Base-by-base conservation (phyloP, 2,888 invertebrate genomes). In the Idaea dimidiata region DNA sequence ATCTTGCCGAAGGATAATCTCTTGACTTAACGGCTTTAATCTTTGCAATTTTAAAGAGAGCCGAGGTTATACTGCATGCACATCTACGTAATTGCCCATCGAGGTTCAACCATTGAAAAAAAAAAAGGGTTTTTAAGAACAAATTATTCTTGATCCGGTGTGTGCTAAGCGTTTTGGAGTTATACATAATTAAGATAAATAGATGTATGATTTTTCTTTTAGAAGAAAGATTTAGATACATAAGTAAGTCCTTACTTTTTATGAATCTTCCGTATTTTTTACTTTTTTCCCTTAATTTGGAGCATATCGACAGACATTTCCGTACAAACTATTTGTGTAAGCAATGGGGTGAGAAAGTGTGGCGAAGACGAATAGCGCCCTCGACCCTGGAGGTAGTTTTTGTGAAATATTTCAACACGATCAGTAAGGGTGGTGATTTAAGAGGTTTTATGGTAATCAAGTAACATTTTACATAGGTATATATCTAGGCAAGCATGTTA, bases 281-380 rank as follows among this genome's bases (percentile, higher is more conserved):
- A 43, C 43, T 10, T 10, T 0, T 58, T 59, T 61, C 60, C 16
- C 62, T 66, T 67, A 70, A 77, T 75, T 71, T 43, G 58, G 63
- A 55, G 8, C 58, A 60, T 57, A 43, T 43, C 64, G 80, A 86
- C 66, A 74, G 80, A 77, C 73, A 79, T 66, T 73, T 85, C 84
- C 83, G 76, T 69, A 66, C 62, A 57, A 66, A 43, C 59, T 65
- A 78, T 74, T 77, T 76, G 75, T 69, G 62, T 57, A 66, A 67
- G 66, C 72, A 65, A 75, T 78, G 74, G 79, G 84, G 86, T 81
- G 86, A 78, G 77, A 83, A 84, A 81, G 73, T 76, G 75, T 58
- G 32, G 71, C 63, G 81, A 80, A 79, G 85, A 86, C 82, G 69
- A 80, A 86, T 86, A 76, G 75, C 62, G 67, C 63, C 54, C 58